Evolutionary conservation across 2,888 invertebrate species (phyloP).

Genomic region (Drosophila planitibia): DNA sequence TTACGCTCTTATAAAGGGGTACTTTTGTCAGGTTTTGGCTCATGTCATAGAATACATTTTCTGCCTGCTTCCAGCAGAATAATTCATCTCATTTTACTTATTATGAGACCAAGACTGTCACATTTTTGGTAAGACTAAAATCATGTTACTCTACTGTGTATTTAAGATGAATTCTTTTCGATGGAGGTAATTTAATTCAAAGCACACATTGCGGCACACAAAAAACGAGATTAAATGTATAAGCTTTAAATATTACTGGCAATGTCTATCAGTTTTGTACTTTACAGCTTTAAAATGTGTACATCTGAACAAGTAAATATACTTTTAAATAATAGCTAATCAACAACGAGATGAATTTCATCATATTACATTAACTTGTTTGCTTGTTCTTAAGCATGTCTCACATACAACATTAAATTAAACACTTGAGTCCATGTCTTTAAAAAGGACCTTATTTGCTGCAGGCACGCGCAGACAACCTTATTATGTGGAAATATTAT

Average conservation of each 20-base stretch:
- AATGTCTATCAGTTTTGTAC: background rate
- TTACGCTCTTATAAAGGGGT: slow-evolving; percentile 8
- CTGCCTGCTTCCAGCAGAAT: background rate
- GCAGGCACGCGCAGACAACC: background rate
- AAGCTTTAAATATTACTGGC: slow-evolving; percentile 7
- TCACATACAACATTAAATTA: background rate
- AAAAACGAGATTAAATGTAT: slow-evolving; percentile 28
- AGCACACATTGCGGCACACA: slow-evolving; percentile 12
- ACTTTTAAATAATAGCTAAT: background rate
- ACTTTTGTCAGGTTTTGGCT: slow-evolving; percentile 17
- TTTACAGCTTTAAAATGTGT: slow-evolving; percentile 1
- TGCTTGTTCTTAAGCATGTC: background rate
- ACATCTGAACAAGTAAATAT: background rate
- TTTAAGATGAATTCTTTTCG: slow-evolving; percentile 14
- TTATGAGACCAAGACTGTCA: background rate
- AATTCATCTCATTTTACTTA: background rate
- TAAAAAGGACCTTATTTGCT: background rate
- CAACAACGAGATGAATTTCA: background rate
- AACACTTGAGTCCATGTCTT: background rate
- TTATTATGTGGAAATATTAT: background rate
- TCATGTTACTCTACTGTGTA: background rate
- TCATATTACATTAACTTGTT: background rate
- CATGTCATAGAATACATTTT: slow-evolving; percentile 9
- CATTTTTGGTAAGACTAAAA: background rate
- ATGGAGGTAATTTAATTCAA: slow-evolving; percentile 28